Evolutionary conservation across 2,797 vertebrate species (phyloP), one percentile per base, ranked within the genome.

Genomic region (Melanogrammus aeglefinus): DNA sequence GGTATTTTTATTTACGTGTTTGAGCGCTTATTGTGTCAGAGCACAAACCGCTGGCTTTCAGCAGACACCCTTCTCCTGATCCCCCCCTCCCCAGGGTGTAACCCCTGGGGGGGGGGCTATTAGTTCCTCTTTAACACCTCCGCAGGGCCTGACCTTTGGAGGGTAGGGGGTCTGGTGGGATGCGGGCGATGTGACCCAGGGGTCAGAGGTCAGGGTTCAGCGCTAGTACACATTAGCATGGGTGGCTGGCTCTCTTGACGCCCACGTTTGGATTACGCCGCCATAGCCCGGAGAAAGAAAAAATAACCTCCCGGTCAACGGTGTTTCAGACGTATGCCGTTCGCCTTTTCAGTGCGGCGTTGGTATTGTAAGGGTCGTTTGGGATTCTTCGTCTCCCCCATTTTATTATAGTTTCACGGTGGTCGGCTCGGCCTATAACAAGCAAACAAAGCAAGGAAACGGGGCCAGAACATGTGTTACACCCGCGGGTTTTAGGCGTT

Each of bases 41-140:
- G 47, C 38, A 21, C 47, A 57, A 51, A 18, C 13, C 0, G 4
- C 47, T 21, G 47, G 57, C 57, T 9, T n/a, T 24, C 57, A 63
- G 7, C 57, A 8, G 21, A 63, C 57, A 63, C 57, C 1, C 51
- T 57, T 4, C 12, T 47, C 44, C 57, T 18, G 75, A 76, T 78
- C 35, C 16, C 47, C 47, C 47, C 80, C 47, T 86, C 87, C 86
- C 89, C 81, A 70, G 82, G 85, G 87, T 79, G 81, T 84, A 87
- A 84, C 82, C 76, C 38, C 74, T 83, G 1, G 31, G 31, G 31
- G 29, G 29, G 29, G 29, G 31, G 31, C 87, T 81, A 90, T 93
- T 91, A 91, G 89, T 89, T 91, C 89, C 91, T 94, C 90, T 91
- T 92, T 91, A 92, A 93, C 93, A 92, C 89, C 82, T 91, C 91